Evolutionary conservation across 2,113 vertebrate species (phyloP).

Genomic region (Brachirus orientalis): DNA sequence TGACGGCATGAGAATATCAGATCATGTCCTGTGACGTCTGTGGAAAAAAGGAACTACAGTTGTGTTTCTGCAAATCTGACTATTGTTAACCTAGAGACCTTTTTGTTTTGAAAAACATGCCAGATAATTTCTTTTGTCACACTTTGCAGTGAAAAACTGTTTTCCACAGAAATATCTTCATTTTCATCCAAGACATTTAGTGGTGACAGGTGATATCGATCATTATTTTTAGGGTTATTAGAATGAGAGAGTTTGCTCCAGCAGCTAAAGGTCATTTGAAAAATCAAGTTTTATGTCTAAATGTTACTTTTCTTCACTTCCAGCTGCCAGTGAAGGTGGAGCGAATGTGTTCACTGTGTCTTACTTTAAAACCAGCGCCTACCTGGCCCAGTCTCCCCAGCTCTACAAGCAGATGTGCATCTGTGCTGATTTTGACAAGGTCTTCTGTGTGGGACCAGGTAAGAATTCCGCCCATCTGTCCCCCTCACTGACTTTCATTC

Average conservation of each 20-base stretch:
- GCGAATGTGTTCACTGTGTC: constrained; percentile 99
- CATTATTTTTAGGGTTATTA: background rate
- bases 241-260: background rate
- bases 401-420: constrained; percentile 99
- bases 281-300: constrained; percentile 4
- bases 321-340: constrained; percentile 98
- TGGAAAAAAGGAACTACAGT: constrained; percentile 19
- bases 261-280: background rate
- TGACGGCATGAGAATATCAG: constrained; percentile 3
- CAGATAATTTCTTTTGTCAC: background rate
- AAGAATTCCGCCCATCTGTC: constrained; percentile 57
- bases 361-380: constrained; percentile 98
- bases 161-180: background rate
- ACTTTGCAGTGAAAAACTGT: no score
- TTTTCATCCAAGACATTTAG: background rate
- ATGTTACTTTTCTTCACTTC: constrained; percentile 49
- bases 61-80: constrained; percentile 1
- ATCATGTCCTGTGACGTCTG: constrained; percentile 18
- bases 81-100: no score
- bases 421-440: constrained; percentile 98
- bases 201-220: background rate
- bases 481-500: background rate
- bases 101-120: constrained; percentile 22
- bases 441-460: constrained; percentile 98
- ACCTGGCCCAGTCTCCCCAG: constrained; percentile 98